Percentiles rank a stretch among this genome's conserved stretches.
phyloP scores from a whole-genome alignment of 1,140 invertebrate genomes.

The Drosophila serrata region DNA sequence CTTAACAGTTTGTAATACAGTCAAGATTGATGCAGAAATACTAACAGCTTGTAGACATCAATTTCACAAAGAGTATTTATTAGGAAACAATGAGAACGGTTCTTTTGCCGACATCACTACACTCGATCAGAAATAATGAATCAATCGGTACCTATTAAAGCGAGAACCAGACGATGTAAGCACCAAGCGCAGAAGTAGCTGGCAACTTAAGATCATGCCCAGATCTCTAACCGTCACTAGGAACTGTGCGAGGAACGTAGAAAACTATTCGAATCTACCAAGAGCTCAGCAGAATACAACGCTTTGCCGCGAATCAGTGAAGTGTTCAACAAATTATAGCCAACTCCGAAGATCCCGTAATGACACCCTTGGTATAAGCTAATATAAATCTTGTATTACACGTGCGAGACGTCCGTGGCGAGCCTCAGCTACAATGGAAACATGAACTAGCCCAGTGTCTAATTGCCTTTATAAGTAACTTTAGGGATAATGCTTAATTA shows the following conservation, averaged over 20 bases:
- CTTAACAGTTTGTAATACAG: neutral
- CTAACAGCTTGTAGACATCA: neutral
- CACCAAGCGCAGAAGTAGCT: neutral
- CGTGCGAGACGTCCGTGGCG: neutral
- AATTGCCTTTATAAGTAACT: neutral
- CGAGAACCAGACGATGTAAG: too few species aligned
- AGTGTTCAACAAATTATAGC: constrained; percentile 1
- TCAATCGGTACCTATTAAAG: neutral
- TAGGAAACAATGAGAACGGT: neutral
- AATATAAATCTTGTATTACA: neutral
- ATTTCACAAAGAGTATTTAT: neutral
- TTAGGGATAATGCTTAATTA: neutral
- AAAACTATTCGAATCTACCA: neutral
- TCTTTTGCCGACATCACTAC: too few species aligned
- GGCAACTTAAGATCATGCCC: neutral
- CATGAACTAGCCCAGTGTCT: neutral
- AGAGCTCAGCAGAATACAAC: neutral
- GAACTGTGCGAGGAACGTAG: neutral
- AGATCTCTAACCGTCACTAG: neutral
- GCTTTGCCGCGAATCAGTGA: neutral
- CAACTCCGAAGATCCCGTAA: neutral
- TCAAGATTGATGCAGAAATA: neutral
- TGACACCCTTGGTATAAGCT: neutral
- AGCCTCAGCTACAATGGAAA: constrained; percentile 3
- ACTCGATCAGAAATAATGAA: constrained; percentile 1